Percentiles rank a stretch among this genome's conserved stretches.
These are phyloP conservation scores for Callithrix jacchus DNA, from an alignment of 2,113 vertebrate genomes.

Conservation along the genomic window DNA sequence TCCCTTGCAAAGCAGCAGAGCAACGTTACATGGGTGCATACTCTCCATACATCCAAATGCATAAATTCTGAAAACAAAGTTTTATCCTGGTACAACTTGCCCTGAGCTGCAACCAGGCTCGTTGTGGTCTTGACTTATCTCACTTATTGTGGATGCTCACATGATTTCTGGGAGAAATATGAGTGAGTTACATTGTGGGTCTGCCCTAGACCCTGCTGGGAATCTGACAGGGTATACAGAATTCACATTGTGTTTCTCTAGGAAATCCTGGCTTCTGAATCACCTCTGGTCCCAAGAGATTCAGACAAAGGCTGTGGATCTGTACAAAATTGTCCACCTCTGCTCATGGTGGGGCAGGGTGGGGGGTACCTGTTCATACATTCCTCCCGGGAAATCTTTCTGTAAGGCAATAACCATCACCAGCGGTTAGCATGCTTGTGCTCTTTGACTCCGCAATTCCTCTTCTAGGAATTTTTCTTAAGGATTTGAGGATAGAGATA, in stretches of 20 bases:
- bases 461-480: background rate
- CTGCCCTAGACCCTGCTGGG: background rate
- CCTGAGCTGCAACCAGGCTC: background rate
- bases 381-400: background rate
- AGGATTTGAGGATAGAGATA: background rate
- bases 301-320: fast-evolving
- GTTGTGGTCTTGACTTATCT: background rate
- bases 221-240: fast-evolving
- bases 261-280: background rate
- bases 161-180: background rate
- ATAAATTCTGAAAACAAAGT: background rate
- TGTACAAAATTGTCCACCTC: background rate
- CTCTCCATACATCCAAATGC: background rate
- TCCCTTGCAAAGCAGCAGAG: background rate
- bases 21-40: fast-evolving
- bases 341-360: fast-evolving
- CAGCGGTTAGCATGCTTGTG: background rate
- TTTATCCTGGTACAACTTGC: background rate
- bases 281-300: background rate
- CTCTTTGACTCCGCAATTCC: background rate
- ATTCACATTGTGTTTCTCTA: background rate
- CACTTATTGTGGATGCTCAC: background rate
- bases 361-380: background rate
- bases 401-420: background rate
- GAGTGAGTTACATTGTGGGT: too few relatives aligned